A percentile compares a stretch with the other conserved stretches of the same genome.
Conservation (phyloP, 1,140 invertebrate species). For the Mycetomoellerius zeteki region DNA sequence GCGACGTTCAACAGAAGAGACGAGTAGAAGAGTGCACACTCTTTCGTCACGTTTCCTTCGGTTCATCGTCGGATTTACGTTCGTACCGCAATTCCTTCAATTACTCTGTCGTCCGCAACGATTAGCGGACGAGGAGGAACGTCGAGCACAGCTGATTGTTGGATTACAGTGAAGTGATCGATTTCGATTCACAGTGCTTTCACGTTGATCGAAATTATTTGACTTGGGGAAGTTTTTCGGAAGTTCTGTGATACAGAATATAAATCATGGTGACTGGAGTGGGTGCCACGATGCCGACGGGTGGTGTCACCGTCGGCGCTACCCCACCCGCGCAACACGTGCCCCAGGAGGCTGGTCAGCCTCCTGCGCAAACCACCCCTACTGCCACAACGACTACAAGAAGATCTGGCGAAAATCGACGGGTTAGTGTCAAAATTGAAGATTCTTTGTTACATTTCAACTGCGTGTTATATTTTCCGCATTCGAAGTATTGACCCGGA, state of each 20-base stretch:
- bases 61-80: background rate
- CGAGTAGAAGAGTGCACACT: slow-evolving; percentile 8
- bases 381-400: slow-evolving; percentile 79
- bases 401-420: slow-evolving; percentile 85
- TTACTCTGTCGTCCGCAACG: slow-evolving; percentile 39
- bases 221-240: slow-evolving; percentile 8
- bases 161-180: slow-evolving; percentile 79
- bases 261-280: slow-evolving; percentile 85
- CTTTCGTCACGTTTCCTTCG: background rate
- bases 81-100: slow-evolving; percentile 63
- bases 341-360: slow-evolving; percentile 86
- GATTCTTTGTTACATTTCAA: background rate
- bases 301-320: slow-evolving; percentile 85
- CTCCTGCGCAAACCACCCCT: slow-evolving; percentile 82
- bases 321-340: slow-evolving; percentile 85
- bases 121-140: background rate
- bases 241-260: slow-evolving; percentile 63
- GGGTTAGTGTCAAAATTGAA: slow-evolving; percentile 81
- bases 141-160: slow-evolving; percentile 24
- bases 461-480: background rate
- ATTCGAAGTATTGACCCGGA: background rate
- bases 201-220: slow-evolving; percentile 21
- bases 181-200: slow-evolving; percentile 57
- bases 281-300: slow-evolving; percentile 85
- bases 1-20: slow-evolving; percentile 42